Evolutionary conservation across 2,113 vertebrate species (phyloP), one percentile per base, ranked within the genome.

Genomic region (Lepus timidus): DNA sequence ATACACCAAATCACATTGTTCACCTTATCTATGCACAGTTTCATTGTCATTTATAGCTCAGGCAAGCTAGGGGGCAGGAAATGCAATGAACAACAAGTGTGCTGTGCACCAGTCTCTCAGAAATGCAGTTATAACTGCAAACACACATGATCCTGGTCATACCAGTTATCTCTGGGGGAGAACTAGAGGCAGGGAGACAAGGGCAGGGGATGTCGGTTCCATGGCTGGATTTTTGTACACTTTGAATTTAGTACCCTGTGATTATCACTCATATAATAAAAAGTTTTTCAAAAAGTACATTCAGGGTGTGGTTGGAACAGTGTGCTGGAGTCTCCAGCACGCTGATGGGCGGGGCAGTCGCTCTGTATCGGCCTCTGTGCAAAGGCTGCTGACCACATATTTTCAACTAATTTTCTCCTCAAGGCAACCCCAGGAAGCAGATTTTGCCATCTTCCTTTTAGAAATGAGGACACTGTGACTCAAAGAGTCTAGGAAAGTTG

Each of bases 241-340:
- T 84, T 86, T 76, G 52, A 76, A 61, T 64, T 67, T 90, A 65
- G 33, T 81, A n/a, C 55, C 61, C 79, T 65, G 0, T 78, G 61
- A 33, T 23, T 52, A 52, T 71, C 27, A 62, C 49, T 52, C 49
- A 49, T 29, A 74, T 5, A 44, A 80, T 76, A 76, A 92, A 88
- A 88, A 27, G 27, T 85, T 94, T 97, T 95, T 87, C 61, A 31
- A 36, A 81, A 87, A 86, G 62, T 87, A 4, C 62, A 6, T 88
- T 87, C 73, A 76, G 68, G 58, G 9, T 94, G 61, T 81, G 55
- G 73, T 20, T 22, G 23, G 33, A 64, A 67, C 58, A 14, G 58
- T 33, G 16, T 12, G n/a, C 76, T 78, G 61, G 14, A 79, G 90
- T 74, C 67, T 52, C 58, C 78, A 55, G 36, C 25, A 33, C 39